phyloP scores from a whole-genome alignment of 2,888 invertebrate genomes.

The Synergus gifuensis region DNA sequence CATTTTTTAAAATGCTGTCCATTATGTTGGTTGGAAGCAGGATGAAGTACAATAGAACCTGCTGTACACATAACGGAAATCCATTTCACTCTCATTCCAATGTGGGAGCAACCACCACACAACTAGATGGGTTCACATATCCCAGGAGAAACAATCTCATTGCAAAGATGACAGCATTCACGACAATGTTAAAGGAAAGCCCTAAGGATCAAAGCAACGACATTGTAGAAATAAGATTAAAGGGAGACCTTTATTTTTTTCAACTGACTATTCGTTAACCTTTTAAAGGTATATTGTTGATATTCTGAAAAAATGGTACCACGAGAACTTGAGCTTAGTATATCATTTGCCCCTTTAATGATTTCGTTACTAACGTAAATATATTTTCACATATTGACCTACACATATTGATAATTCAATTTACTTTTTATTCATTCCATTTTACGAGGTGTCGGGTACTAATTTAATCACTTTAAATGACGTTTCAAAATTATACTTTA shows the following conservation, averaged over 20 bases:
- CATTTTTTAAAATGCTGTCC: slow-evolving; percentile 22
- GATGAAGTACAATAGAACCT: slow-evolving; percentile 9
- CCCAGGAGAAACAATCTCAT: slow-evolving; percentile 13
- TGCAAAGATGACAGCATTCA: slow-evolving; percentile 12
- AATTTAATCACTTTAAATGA: background rate
- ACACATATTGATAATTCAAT: no score
- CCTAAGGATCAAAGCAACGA: background rate
- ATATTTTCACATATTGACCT: no score
- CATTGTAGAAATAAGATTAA: background rate
- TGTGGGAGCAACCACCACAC: slow-evolving; percentile 15
- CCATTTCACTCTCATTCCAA: slow-evolving; percentile 26
- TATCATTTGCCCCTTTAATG: no score
- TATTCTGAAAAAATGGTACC: background rate
- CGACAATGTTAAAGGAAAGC: slow-evolving; percentile 1
- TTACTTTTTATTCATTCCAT: no score
- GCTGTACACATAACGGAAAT: slow-evolving; percentile 25
- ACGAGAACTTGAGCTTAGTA: background rate
- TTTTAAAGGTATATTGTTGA: background rate
- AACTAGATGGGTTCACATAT: slow-evolving; percentile 5
- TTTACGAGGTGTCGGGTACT: no score
- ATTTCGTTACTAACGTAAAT: no score
- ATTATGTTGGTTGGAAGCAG: slow-evolving; percentile 30
- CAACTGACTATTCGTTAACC: background rate
- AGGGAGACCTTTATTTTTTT: background rate
- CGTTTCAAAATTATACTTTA: background rate